Evolutionary conservation across 64 coral and sea anemone genomes (phyloP).

Genomic region (Exaiptasia diaphana): DNA sequence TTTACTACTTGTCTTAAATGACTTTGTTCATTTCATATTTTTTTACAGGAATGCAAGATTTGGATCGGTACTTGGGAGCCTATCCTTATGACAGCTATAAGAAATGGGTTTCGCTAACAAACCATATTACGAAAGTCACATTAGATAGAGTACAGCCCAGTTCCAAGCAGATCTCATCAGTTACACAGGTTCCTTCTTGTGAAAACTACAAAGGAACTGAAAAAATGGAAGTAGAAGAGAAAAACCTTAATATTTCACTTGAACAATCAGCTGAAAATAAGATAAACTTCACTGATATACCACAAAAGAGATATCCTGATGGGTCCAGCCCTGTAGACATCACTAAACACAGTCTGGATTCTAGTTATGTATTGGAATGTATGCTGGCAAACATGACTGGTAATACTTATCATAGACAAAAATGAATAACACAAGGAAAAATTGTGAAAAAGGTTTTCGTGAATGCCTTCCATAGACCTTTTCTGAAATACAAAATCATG

Average conservation of each 20-base stretch:
- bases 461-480: too few species aligned
- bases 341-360: constrained; percentile 73
- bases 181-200: constrained; percentile 42
- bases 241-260: not conserved
- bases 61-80: constrained; percentile 73
- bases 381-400: constrained; percentile 65
- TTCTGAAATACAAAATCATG: too few species aligned
- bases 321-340: constrained; percentile 66
- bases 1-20: too few species aligned
- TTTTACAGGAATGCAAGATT: constrained; percentile 72
- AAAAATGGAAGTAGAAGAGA: not conserved
- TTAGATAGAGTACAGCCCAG: constrained; percentile 73
- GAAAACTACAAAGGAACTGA: not conserved
- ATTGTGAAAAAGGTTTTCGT: too few species aligned
- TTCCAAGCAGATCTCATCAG: constrained; percentile 76
- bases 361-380: constrained; percentile 64
- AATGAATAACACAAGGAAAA: too few species aligned
- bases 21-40: too few species aligned
- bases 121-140: constrained; percentile 58
- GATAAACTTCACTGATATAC: constrained; percentile 70
- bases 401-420: not conserved
- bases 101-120: constrained; percentile 89
- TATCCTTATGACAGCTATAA: constrained; percentile 90
- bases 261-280: constrained; percentile 28
- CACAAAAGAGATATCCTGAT: constrained; percentile 52